Base-by-base conservation (phyloP, 2,797 vertebrate genomes). In the Gymnoscopelus braueri region DNA sequence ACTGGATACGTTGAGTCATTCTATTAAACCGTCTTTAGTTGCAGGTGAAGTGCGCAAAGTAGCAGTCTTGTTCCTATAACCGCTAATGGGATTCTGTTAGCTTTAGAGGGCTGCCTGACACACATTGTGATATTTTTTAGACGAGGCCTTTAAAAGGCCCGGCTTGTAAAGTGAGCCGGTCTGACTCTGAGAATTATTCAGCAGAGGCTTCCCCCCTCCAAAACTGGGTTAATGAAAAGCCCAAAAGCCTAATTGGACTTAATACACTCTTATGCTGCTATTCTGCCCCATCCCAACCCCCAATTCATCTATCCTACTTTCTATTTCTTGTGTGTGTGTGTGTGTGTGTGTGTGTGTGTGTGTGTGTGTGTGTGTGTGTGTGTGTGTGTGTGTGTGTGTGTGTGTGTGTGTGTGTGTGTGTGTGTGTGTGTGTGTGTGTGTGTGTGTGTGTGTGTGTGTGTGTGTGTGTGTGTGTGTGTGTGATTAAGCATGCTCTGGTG, bases 211-310 rank as follows among this genome's bases (percentile, higher is more conserved):
- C 84, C 92, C 19, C 88, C 85, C 77, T 83, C 79, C 77, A 89
- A 90, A 93, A 92, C 84, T 93, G 88, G 91, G 91, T 91, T 94
- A 93, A 94, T 93, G 90, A 93, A 94, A 92, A 92, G 88, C 92
- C 90, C 90, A 88, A 89, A 90, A 90, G 90, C 85, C 87, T 93
- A 91, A 93, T 93, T 93, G 92, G 87, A 86, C 88, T 84, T 88
- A 89, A 90, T 91, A 87, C 84, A 86, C 74, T 82, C 82, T 84
- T 84, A 85, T 90, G 82, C 79, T 71, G 76, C 81, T 82, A 81
- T 85, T 83, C 82, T 87, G 72, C 56, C 15, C 78, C 60, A 61
- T 66, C 68, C 62, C 75, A 69, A 71, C 81, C 72, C 76, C 78
- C 79, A 84, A 44, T 86, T 72, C 78, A 86, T 83, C 74, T 87